A percentile compares a stretch with the other conserved stretches of the same genome.
phyloP scores from a whole-genome alignment of 2,113 vertebrate species.

The Heloderma charlesbogerti region DNA sequence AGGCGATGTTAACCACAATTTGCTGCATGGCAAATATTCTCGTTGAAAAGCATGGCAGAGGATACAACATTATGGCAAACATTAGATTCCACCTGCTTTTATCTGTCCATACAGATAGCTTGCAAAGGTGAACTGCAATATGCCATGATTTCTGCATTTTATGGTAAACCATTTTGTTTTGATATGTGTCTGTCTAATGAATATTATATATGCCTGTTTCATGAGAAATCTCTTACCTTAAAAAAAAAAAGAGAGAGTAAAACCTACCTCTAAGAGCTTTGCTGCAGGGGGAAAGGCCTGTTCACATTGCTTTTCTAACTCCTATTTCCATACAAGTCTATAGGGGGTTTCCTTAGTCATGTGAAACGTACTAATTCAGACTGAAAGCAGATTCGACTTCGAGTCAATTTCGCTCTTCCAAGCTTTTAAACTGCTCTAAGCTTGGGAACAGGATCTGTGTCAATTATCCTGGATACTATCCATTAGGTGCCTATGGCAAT shows the following conservation, averaged over 20 bases:
- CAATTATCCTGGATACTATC: not conserved
- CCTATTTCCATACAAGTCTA: not conserved
- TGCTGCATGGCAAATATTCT: not conserved
- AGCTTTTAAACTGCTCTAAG: not conserved
- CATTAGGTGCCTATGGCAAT: not conserved
- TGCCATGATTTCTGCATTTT: not conserved
- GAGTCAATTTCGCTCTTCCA: not conserved
- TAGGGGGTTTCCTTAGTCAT: not conserved
- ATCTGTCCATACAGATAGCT: not conserved
- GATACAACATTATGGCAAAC: not conserved
- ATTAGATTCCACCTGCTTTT: not conserved
- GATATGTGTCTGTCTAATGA: not conserved
- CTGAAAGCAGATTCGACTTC: not conserved
- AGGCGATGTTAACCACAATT: not conserved
- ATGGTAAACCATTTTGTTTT: not conserved
- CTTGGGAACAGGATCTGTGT: not conserved
- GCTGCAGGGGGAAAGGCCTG: not conserved
- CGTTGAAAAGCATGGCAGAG: not conserved
- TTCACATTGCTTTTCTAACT: not conserved
- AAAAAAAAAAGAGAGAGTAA: too few species aligned
- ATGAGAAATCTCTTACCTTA: not conserved
- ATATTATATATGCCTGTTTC: not conserved
- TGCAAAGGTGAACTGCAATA: not conserved
- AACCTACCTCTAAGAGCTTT: not conserved
- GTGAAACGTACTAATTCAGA: not conserved